phyloP scores from a whole-genome alignment of 2,888 invertebrate genomes.

The Tyria jacobaeae region DNA sequence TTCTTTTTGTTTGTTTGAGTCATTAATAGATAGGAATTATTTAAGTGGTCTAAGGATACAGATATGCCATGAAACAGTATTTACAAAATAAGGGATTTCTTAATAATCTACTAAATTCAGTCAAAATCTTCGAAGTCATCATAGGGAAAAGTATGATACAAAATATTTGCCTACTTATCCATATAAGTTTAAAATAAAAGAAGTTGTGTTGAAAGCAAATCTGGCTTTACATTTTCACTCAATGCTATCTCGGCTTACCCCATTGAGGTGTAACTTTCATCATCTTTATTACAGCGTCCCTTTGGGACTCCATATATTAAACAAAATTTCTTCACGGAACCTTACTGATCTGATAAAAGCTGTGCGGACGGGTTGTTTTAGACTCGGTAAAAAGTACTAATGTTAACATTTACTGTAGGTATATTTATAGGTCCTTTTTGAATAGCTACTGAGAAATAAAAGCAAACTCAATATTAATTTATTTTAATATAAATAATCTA shows the following conservation, averaged over 20 bases:
- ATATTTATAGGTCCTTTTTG: no score
- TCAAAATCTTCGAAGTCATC: not conserved
- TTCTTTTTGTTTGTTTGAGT: no score
- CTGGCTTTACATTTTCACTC: conserved; percentile 6
- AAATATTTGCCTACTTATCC: not conserved
- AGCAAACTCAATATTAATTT: not conserved
- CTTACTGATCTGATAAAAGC: conserved; percentile 33
- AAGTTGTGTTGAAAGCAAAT: not conserved
- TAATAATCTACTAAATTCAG: no score
- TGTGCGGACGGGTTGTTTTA: conserved; percentile 26
- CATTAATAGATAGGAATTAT: no score
- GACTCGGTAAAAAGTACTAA: conserved; percentile 24
- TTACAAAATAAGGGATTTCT: no score
- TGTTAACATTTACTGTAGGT: conserved; percentile 1
- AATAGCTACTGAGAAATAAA: not conserved
- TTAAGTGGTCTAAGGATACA: no score
- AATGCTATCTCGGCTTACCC: conserved; percentile 27
- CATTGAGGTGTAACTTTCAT: conserved; percentile 40
- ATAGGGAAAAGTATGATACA: not conserved
- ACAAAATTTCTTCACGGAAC: conserved; percentile 39
- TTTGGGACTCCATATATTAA: conserved; percentile 44
- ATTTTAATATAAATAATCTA: no score
- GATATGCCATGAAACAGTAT: no score
- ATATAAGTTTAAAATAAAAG: not conserved
- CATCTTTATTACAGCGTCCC: conserved; percentile 34